Base-by-base conservation (phyloP, 2,888 invertebrate species). In the Cantharis lateralis region DNA sequence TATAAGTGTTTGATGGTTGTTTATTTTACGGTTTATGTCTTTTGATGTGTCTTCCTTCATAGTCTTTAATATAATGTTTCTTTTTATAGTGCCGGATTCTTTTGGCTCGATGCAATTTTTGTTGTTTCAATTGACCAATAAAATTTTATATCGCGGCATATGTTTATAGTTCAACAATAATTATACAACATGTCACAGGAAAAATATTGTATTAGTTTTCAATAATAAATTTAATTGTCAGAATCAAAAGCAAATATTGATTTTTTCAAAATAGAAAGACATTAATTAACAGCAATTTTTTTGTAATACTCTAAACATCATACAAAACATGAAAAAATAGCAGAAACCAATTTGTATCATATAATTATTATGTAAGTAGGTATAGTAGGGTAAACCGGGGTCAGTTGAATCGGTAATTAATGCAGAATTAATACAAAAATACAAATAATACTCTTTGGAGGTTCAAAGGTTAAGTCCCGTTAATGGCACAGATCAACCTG, bases 1-100 rank as follows among this genome's bases (percentile, higher is more conserved):
- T 85, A 85, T 86, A 84, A 83, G 85, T 82, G 82, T 85, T 86
- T 85, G 85, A 85, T 84, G 84, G 85, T 83, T 86, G 86, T 85
- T 86, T 86, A 86, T 86, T 86, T 84, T 85, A 82, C 83, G 81
- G 80, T 85, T 85, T 86, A 86, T 85, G 85, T 82, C 78, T 82
- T 80, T 78, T 71, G 78, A 80, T 78, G 80, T 70, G 70, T 71
- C 69, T 78, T 71, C 76, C 77, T 77, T 82, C 74, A 70, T 76
- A 74, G 76, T 75, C 72, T 75, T 71, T 68, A 68, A 72, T 66
- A 72, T 72, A 66, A 61, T 72, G 68, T 75, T 69, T 75, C 73
- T 78, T n/a, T 48, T 78, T 78, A 78, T 78, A 72, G 78, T 70
- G 75, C 78, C 72, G 75, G 75, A 71, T 74, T 77, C 74, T 74